Evolutionary conservation across 2,113 vertebrate species (phyloP).

Genomic region (Perca schrenkii): DNA sequence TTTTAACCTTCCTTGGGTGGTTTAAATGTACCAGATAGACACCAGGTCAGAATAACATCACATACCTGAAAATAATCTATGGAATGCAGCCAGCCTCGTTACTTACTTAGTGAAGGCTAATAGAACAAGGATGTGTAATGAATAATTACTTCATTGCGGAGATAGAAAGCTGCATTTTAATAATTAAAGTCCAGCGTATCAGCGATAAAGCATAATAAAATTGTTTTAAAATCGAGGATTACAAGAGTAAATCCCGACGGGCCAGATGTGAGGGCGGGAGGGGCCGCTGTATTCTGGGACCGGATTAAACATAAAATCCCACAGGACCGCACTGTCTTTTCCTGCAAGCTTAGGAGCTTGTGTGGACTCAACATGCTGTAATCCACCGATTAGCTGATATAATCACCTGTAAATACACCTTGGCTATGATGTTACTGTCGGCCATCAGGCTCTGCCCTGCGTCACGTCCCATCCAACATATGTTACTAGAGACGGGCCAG

Average conservation of each 20-base stretch:
- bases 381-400: slow-evolving; percentile 90
- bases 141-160: slow-evolving; percentile 81
- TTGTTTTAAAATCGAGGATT: slow-evolving; percentile 84
- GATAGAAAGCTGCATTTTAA: slow-evolving; percentile 85
- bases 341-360: slow-evolving; percentile 73
- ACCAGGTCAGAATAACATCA: rapidly evolving
- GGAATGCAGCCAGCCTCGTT: slow-evolving; percentile 16
- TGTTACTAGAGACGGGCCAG: not conserved
- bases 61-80: not conserved
- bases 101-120: slow-evolving; percentile 74
- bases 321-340: slow-evolving; percentile 68
- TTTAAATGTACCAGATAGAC: too few species aligned
- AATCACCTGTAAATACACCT: slow-evolving; percentile 91
- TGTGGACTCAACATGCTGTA: slow-evolving; percentile 86
- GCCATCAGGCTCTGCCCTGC: slow-evolving; percentile 10
- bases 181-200: slow-evolving; percentile 85
- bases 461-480: not conserved
- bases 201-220: slow-evolving; percentile 82
- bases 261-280: slow-evolving; percentile 83
- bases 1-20: too few species aligned
- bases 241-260: slow-evolving; percentile 79
- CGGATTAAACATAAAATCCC: slow-evolving; percentile 84
- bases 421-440: slow-evolving; percentile 42
- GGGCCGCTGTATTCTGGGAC: slow-evolving; percentile 68
- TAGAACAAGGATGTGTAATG: slow-evolving; percentile 73